These are phyloP conservation scores for Hylomyscus alleni DNA, from an alignment of 2,797 vertebrate genomes.

Conservation along the genomic window DNA sequence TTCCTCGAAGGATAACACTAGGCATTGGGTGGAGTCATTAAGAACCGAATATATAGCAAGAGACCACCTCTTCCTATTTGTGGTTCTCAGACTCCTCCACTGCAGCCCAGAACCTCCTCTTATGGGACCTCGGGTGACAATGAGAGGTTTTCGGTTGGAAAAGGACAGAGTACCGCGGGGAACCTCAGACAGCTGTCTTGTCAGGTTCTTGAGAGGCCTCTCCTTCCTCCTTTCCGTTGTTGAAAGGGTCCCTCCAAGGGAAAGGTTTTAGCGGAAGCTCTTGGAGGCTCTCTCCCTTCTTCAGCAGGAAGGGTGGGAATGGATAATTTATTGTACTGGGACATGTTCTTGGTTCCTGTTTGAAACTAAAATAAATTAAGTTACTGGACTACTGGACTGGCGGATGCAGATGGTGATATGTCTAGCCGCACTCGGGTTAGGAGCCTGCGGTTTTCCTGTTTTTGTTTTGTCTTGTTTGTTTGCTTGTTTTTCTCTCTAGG, in stretches of 20 bases:
- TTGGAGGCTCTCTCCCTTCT: constrained; percentile 64
- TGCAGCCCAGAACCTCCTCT: not conserved
- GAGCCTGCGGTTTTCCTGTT: not conserved
- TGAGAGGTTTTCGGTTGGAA: constrained; percentile 37
- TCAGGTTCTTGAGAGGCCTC: not conserved
- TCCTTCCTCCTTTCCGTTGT: constrained; percentile 50
- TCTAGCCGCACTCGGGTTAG: constrained; percentile 43
- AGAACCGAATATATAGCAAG: constrained; percentile 21
- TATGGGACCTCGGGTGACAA: constrained; percentile 3
- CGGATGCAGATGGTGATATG: not conserved
- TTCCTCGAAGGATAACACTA: not conserved
- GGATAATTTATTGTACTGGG: constrained; percentile 86
- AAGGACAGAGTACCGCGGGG: not conserved
- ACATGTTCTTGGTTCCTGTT: constrained; percentile 81
- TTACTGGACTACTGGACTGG: constrained; percentile 54
- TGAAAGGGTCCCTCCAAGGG: constrained; percentile 58
- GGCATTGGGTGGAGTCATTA: not conserved
- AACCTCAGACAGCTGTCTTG: constrained; percentile 15
- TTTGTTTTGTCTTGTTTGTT: too few relatives aligned
- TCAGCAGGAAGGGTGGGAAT: constrained; percentile 68
- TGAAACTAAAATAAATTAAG: constrained; percentile 86
- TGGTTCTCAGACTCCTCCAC: constrained; percentile 1
- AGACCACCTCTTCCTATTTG: constrained; percentile 6
- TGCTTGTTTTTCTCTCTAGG: not conserved
- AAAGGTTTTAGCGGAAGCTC: constrained; percentile 59